These are phyloP conservation scores for Gymnocypris eckloni DNA, from an alignment of 2,797 vertebrate genomes.

Conservation along the genomic window DNA sequence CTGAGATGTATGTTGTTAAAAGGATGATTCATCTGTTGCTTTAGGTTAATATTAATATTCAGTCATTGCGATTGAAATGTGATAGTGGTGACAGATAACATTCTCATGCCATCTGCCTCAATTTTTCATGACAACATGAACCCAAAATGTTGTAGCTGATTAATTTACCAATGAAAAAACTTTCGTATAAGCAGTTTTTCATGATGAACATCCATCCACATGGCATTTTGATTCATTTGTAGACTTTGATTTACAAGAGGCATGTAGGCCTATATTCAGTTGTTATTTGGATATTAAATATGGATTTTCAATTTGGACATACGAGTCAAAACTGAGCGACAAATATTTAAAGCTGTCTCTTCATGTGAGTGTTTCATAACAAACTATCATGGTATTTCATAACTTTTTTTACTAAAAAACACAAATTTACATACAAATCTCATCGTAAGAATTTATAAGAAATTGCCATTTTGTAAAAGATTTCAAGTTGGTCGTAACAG, in stretches of 20 bases:
- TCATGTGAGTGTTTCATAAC: background rate
- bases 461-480: background rate
- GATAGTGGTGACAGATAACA: background rate
- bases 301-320: background rate
- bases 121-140: background rate
- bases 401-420: background rate
- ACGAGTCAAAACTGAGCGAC: background rate
- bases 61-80: constrained; percentile 42
- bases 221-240: background rate
- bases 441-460: background rate
- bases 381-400: background rate
- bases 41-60: constrained; percentile 72
- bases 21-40: constrained; percentile 80
- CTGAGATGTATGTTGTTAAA: constrained; percentile 79
- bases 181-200: background rate
- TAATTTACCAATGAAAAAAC: background rate
- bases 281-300: constrained; percentile 14
- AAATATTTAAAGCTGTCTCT: background rate
- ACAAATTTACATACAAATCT: background rate
- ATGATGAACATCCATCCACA: background rate
- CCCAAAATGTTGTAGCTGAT: constrained; percentile 1
- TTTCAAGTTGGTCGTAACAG: background rate
- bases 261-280: background rate
- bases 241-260: background rate
- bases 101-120: constrained; percentile 13